Percentiles rank a stretch among this genome's conserved stretches.
phyloP scores from a whole-genome alignment of 1,140 invertebrate species.

The Drosophila bocki region DNA sequence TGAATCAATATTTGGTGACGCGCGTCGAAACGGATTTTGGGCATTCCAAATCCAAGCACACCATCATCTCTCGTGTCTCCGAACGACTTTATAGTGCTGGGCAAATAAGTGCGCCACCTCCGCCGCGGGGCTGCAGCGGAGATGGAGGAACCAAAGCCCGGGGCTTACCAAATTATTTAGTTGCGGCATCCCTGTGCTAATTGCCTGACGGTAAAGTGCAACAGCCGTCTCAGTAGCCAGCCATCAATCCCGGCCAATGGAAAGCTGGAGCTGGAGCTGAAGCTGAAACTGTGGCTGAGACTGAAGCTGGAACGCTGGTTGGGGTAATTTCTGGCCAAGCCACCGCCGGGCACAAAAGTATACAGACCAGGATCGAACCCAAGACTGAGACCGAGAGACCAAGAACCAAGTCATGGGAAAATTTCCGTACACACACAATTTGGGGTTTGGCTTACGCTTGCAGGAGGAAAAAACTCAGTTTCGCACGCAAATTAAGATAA shows the following conservation, averaged over 20 bases:
- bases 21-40: slow-evolving; percentile 64
- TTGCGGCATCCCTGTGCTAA: slow-evolving; percentile 82
- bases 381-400: slow-evolving; percentile 14
- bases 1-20: slow-evolving; percentile 69
- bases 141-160: slow-evolving; percentile 33
- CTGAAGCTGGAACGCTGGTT: slow-evolving; percentile 37
- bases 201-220: slow-evolving; percentile 79
- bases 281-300: not conserved
- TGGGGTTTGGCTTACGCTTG: slow-evolving; percentile 79
- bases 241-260: slow-evolving; percentile 66
- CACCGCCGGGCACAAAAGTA: slow-evolving; percentile 79
- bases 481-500: slow-evolving; percentile 85
- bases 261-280: not conserved
- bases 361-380: slow-evolving; percentile 45
- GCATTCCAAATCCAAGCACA: slow-evolving; percentile 6
- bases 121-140: slow-evolving; percentile 20
- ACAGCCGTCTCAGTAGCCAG: slow-evolving; percentile 55
- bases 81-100: slow-evolving; percentile 33
- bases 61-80: slow-evolving; percentile 15
- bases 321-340: slow-evolving; percentile 81
- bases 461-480: slow-evolving; percentile 79
- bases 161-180: slow-evolving; percentile 78
- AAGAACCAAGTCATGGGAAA: slow-evolving; percentile 78
- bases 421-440: slow-evolving; percentile 84
- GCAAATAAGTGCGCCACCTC: slow-evolving; percentile 73